phyloP scores from a whole-genome alignment of 1,140 invertebrate genomes.

The Dryas iulia region DNA sequence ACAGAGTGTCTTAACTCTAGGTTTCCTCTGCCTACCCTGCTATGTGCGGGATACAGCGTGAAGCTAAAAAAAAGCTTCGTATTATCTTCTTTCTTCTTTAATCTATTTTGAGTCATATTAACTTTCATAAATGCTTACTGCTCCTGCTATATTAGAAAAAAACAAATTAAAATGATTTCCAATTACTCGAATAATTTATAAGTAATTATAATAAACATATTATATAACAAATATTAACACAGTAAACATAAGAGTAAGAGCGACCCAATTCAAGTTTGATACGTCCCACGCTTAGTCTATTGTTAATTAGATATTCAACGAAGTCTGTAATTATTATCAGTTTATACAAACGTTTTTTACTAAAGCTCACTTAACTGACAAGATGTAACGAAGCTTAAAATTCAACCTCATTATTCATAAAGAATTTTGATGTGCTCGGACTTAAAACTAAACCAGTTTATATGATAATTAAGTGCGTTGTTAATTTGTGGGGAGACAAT shows the following conservation, averaged over 20 bases:
- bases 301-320: conserved; percentile 47
- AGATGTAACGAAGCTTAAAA: conserved; percentile 72
- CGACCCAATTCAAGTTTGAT: conserved; percentile 3
- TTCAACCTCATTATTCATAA: conserved; percentile 69
- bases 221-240: conserved; percentile 1
- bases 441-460: conserved; percentile 60
- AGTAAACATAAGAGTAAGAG: conserved; percentile 7
- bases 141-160: too few species aligned
- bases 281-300: conserved; percentile 32
- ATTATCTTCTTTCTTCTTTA: too few species aligned
- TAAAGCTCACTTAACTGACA: conserved; percentile 61
- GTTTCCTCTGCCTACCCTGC: too few species aligned
- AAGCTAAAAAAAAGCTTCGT: too few species aligned
- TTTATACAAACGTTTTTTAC: conserved; percentile 52
- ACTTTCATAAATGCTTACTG: too few species aligned
- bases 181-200: too few species aligned
- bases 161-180: too few species aligned
- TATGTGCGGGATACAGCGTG: too few species aligned
- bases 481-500: conserved; percentile 53
- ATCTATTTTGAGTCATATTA: too few species aligned
- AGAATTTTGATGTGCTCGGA: conserved; percentile 56
- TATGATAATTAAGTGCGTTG: conserved; percentile 63
- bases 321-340: conserved; percentile 48
- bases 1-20: too few species aligned
- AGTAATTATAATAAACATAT: too few species aligned